These are phyloP conservation scores for Semnornis frantzii DNA, from an alignment of 2,113 vertebrate species.

Conservation along the genomic window DNA sequence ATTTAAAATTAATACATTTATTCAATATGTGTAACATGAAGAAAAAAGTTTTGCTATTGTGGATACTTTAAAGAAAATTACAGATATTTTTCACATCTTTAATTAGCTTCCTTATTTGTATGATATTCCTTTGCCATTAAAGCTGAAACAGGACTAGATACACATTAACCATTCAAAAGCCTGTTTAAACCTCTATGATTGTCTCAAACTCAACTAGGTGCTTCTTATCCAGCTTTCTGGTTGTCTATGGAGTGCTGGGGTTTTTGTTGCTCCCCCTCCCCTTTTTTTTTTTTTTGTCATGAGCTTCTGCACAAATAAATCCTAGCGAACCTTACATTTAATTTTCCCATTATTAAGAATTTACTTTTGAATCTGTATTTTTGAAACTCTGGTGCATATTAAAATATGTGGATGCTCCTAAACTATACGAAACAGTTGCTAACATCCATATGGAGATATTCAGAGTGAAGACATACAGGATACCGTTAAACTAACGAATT, in stretches of 20 bases:
- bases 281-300: background rate
- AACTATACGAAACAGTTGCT: constrained; percentile 30
- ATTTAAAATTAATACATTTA: constrained; percentile 36
- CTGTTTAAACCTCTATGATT: constrained; percentile 49
- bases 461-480: background rate
- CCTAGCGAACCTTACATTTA: constrained; percentile 9
- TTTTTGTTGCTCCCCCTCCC: background rate
- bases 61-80: background rate
- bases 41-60: constrained; percentile 37
- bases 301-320: constrained; percentile 1
- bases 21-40: background rate
- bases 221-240: background rate
- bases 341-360: constrained; percentile 46
- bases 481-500: constrained; percentile 36
- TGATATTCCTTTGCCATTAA: constrained; percentile 54
- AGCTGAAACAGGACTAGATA: constrained; percentile 36
- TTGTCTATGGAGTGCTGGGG: background rate
- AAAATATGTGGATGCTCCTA: constrained; percentile 16
- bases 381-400: constrained; percentile 5
- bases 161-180: constrained; percentile 49
- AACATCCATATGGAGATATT: background rate
- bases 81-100: background rate
- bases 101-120: constrained; percentile 43
- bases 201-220: constrained; percentile 45
- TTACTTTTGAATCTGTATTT: constrained; percentile 34